These are phyloP conservation scores for Calameuta idolon DNA, from an alignment of 2,888 invertebrate species.

Conservation along the genomic window DNA sequence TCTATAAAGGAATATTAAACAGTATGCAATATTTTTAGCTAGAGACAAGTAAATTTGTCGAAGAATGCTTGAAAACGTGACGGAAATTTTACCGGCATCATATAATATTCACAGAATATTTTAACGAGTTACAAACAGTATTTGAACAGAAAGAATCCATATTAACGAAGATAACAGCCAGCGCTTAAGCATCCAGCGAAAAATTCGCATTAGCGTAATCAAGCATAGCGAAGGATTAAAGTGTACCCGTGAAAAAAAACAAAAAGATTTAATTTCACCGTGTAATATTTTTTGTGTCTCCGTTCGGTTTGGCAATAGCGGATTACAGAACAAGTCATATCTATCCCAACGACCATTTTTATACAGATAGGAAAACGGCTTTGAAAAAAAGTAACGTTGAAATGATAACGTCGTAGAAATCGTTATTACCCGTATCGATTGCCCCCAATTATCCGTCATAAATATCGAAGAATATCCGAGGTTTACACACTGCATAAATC, in stretches of 20 bases:
- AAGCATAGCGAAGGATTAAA: background rate
- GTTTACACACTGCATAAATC: background rate
- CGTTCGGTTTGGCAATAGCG: background rate
- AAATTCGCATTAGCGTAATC: no score
- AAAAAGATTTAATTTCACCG: background rate
- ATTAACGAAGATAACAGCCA: background rate
- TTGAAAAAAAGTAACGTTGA: background rate
- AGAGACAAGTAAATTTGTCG: background rate
- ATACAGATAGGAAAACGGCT: background rate
- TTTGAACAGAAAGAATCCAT: background rate
- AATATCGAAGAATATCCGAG: background rate
- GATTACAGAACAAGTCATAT: background rate
- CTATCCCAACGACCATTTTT: background rate
- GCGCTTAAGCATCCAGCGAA: background rate
- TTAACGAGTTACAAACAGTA: background rate
- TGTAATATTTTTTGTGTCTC: background rate
- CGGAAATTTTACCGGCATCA: no score
- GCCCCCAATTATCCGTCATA: background rate
- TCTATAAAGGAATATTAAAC: background rate
- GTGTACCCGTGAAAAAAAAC: background rate
- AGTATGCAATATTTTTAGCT: background rate
- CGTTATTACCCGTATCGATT: background rate
- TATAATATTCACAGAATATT: background rate
- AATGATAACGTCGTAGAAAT: background rate
- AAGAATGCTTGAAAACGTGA: background rate